Conservation (phyloP, 2,888 invertebrate species). For the Cactoblastis cactorum region DNA sequence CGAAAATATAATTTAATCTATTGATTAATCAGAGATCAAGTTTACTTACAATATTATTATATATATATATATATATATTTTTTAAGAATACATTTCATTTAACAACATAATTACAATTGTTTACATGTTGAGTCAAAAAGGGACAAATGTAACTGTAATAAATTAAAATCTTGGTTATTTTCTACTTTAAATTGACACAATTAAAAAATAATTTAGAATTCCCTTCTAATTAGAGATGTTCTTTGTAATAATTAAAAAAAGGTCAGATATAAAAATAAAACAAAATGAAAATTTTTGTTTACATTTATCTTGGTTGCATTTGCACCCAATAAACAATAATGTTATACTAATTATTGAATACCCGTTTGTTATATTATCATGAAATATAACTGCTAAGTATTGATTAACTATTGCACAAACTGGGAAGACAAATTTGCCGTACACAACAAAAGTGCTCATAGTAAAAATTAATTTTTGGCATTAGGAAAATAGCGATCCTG, state of each 20-base stretch:
- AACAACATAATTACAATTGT: conserved; percentile 34
- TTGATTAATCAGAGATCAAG: conserved; percentile 65
- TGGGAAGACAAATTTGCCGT: conserved; percentile 27
- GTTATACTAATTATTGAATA: conserved; percentile 49
- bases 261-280: neutral
- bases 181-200: neutral
- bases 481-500: too few species aligned
- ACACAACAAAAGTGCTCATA: too few species aligned
- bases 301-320: neutral
- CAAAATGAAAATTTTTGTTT: too few species aligned
- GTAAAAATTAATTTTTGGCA: too few species aligned
- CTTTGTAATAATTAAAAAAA: too few species aligned
- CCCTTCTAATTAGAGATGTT: too few species aligned
- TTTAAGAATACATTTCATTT: conserved; percentile 26
- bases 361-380: conserved; percentile 42
- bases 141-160: neutral
- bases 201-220: too few species aligned
- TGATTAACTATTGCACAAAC: conserved; percentile 28
- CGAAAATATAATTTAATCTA: conserved; percentile 72
- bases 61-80: too few species aligned
- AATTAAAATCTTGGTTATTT: neutral
- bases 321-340: conserved; percentile 9
- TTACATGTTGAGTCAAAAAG: conserved; percentile 24
- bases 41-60: conserved; percentile 43
- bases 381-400: conserved; percentile 33